phyloP scores from a whole-genome alignment of 2,113 vertebrate species.

The Neogale vison region DNA sequence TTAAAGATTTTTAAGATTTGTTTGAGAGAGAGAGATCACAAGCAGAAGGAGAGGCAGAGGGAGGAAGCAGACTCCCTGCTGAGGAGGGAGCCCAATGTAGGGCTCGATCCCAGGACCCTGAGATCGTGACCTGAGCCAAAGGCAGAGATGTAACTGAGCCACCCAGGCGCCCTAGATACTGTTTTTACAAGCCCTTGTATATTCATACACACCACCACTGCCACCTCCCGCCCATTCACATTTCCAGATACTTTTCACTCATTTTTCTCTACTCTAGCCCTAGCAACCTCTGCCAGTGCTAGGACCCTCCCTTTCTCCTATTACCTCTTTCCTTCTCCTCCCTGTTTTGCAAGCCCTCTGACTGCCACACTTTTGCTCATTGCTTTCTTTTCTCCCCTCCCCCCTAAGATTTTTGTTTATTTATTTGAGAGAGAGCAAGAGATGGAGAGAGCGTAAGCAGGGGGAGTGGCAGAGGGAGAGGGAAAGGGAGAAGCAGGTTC shows the following conservation, averaged over 20 bases:
- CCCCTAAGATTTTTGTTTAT: not conserved
- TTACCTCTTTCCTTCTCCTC: not conserved
- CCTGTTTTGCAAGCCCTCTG: not conserved
- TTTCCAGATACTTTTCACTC: not conserved
- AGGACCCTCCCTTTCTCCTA: not conserved
- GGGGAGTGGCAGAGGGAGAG: too few species aligned
- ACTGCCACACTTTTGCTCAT: not conserved
- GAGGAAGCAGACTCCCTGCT: too few species aligned
- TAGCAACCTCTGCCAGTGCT: not conserved
- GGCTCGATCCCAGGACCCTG: too few species aligned
- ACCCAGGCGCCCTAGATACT: too few species aligned
- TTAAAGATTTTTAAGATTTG: too few species aligned
- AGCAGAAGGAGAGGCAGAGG: too few species aligned
- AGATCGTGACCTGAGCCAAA: too few species aligned
- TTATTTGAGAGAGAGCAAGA: not conserved
- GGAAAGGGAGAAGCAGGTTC: not conserved
- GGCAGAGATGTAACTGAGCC: too few species aligned
- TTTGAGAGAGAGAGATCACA: too few species aligned
- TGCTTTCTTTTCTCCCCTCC: not conserved
- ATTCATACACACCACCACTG: not conserved
- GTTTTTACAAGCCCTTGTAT: not conserved
- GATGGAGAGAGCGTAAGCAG: not conserved
- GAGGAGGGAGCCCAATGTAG: too few species aligned
- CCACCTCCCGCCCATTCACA: not conserved
- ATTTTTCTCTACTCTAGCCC: not conserved